Percentiles rank a stretch among this genome's conserved stretches.
phyloP scores from a whole-genome alignment of 2,113 vertebrate genomes.

The Cyanoderma ruficeps region DNA sequence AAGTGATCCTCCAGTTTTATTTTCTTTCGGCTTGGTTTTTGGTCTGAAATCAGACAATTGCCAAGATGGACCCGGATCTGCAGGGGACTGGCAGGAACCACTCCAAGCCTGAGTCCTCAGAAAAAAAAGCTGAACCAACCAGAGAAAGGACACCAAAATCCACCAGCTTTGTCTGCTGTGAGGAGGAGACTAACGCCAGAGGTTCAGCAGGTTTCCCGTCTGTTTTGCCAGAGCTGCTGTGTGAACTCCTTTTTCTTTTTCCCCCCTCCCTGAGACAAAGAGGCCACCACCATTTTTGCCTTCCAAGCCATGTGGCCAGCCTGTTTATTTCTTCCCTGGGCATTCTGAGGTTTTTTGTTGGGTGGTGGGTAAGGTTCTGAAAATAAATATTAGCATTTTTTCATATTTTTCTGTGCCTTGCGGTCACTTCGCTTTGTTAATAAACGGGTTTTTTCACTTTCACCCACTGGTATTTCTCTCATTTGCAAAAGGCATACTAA shows the following conservation, averaged over 20 bases:
- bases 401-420: background rate
- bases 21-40: background rate
- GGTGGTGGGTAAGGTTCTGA: background rate
- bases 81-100: fast-evolving
- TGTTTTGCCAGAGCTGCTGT: fast-evolving
- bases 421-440: background rate
- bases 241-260: background rate
- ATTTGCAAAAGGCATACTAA: background rate
- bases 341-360: background rate
- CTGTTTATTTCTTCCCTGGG: background rate
- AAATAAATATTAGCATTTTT: background rate
- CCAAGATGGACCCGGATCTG: background rate
- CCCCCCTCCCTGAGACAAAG: background rate
- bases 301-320: background rate
- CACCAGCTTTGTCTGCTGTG: background rate
- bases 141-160: background rate
- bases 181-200: background rate
- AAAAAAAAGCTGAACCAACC: background rate
- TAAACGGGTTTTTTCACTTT: background rate
- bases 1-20: fast-evolving
- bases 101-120: fast-evolving
- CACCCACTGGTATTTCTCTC: background rate
- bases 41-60: background rate
- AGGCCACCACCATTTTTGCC: background rate
- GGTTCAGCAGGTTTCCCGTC: background rate